A percentile compares a stretch with the other conserved stretches of the same genome.
Evolutionary conservation across 2,797 vertebrate genomes (phyloP).

Genomic region (Gobio occitaniae): DNA sequence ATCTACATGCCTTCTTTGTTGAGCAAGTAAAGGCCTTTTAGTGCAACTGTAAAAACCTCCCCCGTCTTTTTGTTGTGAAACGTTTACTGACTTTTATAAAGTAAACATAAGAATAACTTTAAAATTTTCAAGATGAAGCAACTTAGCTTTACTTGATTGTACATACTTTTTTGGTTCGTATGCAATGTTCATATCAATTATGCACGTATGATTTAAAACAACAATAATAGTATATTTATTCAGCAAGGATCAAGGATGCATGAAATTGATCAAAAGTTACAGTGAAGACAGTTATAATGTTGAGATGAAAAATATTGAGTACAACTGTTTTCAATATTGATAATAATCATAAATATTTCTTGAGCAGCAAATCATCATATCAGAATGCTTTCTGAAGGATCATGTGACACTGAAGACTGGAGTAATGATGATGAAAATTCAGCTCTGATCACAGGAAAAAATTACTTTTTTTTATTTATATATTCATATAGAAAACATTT

Average conservation of each 20-base stretch:
- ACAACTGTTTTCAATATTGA: neutral
- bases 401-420: neutral
- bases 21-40: neutral
- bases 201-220: no score
- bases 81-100: neutral
- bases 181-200: no score
- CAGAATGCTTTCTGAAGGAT: neutral
- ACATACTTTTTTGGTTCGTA: no score
- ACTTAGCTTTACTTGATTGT: neutral
- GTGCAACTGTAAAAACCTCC: neutral
- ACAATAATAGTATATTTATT: neutral
- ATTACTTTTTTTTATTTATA: neutral
- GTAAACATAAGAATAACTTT: no score
- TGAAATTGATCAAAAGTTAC: neutral
- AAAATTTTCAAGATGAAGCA: neutral
- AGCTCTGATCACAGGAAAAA: neutral
- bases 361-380: neutral
- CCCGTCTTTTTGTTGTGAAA: neutral
- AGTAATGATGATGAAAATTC: neutral
- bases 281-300: neutral
- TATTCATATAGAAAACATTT: neutral
- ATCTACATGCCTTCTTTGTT: neutral
- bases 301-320: no score
- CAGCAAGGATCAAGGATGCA: neutral
- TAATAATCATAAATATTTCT: neutral